Evolutionary conservation across 2,797 vertebrate genomes (phyloP).

Genomic region (Arnoldichthys spilopterus): DNA sequence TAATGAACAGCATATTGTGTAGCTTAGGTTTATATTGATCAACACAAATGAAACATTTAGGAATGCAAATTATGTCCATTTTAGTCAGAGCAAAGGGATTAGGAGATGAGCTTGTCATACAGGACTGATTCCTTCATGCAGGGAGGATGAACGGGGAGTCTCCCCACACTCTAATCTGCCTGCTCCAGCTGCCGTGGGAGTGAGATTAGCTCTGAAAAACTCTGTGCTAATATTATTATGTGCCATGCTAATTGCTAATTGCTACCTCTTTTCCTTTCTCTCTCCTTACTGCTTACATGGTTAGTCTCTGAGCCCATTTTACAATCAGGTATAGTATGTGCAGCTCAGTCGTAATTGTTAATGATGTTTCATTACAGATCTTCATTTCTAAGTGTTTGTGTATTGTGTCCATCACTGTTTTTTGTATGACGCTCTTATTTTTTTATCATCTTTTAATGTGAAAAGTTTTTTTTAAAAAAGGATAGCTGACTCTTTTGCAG

Average conservation of each 20-base stretch:
- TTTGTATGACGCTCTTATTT: not conserved
- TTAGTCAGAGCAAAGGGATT: not conserved
- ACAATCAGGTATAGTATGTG: constrained; percentile 98
- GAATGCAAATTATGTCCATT: too few relatives aligned
- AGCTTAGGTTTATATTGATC: too few relatives aligned
- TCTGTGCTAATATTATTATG: constrained; percentile 68
- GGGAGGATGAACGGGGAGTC: constrained; percentile 8
- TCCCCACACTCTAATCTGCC: constrained; percentile 43
- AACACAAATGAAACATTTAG: too few relatives aligned
- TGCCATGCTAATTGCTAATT: constrained; percentile 66
- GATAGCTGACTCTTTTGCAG: too few relatives aligned
- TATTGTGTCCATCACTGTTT: not conserved
- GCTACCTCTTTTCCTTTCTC: constrained; percentile 65
- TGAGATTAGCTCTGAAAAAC: constrained; percentile 62
- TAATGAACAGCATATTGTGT: too few relatives aligned
- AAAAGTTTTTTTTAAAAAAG: not conserved
- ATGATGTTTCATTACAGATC: constrained; percentile 44
- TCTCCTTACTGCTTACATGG: constrained; percentile 74
- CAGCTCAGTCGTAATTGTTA: constrained; percentile 40
- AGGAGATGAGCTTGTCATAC: not conserved
- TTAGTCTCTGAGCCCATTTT: constrained; percentile 98
- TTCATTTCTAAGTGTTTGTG: constrained; percentile 33
- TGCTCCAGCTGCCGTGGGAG: constrained; percentile 26
- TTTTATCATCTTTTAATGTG: not conserved
- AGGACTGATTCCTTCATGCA: constrained; percentile 1